Base-by-base conservation (phyloP, 2,113 vertebrate species). In the Phyllostomus hastatus region DNA sequence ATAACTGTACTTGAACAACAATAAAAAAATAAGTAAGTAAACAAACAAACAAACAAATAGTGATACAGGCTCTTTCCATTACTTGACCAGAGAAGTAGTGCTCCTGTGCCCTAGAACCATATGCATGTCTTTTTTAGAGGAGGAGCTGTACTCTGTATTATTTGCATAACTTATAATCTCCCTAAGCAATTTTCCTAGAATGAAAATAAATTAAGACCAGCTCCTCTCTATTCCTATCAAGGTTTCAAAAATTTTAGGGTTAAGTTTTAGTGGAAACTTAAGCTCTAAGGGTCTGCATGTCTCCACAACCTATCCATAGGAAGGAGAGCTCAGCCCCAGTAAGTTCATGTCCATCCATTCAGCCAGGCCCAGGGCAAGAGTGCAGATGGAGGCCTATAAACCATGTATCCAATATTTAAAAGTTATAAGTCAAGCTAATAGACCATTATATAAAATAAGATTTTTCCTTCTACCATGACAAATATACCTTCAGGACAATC, bases 111-210 rank as follows among this genome's bases (percentile, higher is more conserved):
- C 6, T 12, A 4, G 50, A 48, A 35, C 48, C 76, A 79, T 46
- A 19, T 22, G 64, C 33, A 12, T 33, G 70, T 83, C 78, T 48
- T 7, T 50, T 66, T 66, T 57, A 67, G 70, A 85, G 69, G 20
- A 48, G 57, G 15, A 38, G 46, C n/a, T 81, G 26, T 24, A 31
- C 1, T 4, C 52, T 75, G 28, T 2, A 61, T 86, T 85, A 61
- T 86, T 85, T 76, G 73, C 50, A 52, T 81, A 92, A 52, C 73
- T 76, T 64, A 90, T 89, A 96, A 67, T 85, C 54, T 64, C 64
- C 31, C 41, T 48, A 59, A 70, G 79, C 0, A 3, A 10, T 89
- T 90, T 92, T 75, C 75, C 79, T 76, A 76, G 84, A 94, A 75
- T 64, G 78, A 89, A 75, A 92, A 89, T 81, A 26, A 67, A 94